Percentiles rank a stretch among this genome's conserved stretches.
These are phyloP conservation scores for Turritopsis dohrnii DNA, from an alignment of 30 jellyfish, hydroid and myxozoan genomes.

Conservation along the genomic window DNA sequence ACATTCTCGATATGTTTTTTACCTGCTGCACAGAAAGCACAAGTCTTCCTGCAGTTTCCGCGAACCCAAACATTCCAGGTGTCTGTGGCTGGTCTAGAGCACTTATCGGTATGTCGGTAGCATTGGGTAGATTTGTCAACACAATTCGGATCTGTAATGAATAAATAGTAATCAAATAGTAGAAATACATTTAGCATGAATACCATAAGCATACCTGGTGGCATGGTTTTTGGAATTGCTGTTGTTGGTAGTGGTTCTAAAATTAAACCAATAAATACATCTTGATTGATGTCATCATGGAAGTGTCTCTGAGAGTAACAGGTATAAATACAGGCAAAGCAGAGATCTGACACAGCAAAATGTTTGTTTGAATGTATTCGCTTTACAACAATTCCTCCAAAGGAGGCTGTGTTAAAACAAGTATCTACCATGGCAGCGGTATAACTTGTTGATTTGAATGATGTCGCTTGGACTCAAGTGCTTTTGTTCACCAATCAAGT, in stretches of 20 bases:
- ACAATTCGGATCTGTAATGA: not conserved
- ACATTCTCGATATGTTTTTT: not conserved
- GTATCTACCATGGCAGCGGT: not conserved
- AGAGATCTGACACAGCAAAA: too few species aligned
- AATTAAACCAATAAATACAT: not conserved
- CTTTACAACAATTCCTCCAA: too few species aligned
- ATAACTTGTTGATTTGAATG: not conserved
- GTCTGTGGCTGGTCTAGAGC: not conserved
- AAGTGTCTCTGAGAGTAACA: too few species aligned
- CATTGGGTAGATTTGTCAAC: not conserved
- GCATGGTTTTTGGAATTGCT: not conserved
- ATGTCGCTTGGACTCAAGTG: not conserved
- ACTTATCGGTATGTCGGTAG: not conserved
- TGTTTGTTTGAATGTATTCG: too few species aligned
- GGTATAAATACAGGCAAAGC: too few species aligned
- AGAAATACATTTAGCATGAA: not conserved
- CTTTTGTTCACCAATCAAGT: slow-evolving; percentile 4
- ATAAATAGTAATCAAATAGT: not conserved
- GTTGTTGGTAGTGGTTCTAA: not conserved
- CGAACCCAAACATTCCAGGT: slow-evolving; percentile 1
- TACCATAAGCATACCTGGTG: not conserved
- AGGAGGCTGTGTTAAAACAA: too few species aligned
- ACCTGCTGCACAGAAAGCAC: slow-evolving; percentile 17
- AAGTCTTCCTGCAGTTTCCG: not conserved
- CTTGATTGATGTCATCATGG: not conserved